phyloP scores from a whole-genome alignment of 2,888 invertebrate genomes.

The Lepetodrilus schrolli region DNA sequence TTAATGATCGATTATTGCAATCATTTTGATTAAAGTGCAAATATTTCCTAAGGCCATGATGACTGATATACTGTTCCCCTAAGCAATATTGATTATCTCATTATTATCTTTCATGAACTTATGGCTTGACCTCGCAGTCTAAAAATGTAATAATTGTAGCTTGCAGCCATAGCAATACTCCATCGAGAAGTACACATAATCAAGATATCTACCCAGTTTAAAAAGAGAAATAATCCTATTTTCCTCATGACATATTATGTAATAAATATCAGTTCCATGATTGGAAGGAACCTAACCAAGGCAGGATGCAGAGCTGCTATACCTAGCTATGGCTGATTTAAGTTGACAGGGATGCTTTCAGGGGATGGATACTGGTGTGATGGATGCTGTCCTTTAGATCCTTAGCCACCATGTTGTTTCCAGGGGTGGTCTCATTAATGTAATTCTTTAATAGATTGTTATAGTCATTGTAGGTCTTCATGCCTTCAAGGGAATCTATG shows the following conservation, averaged over 20 bases:
- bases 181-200: no score
- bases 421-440: background rate
- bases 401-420: background rate
- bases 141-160: slow-evolving; percentile 22
- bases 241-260: slow-evolving; percentile 4
- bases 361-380: no score
- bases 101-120: background rate
- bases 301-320: background rate
- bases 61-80: no score
- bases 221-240: background rate
- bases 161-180: slow-evolving; percentile 9
- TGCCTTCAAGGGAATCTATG: no score
- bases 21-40: no score
- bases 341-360: no score
- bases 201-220: background rate
- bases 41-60: no score
- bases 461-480: no score
- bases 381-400: no score
- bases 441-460: background rate
- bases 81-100: background rate
- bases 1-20: no score
- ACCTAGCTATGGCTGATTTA: background rate
- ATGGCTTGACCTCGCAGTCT: background rate
- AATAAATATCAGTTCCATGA: slow-evolving; percentile 13
- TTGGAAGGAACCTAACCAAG: background rate